Conservation (phyloP, 2,113 vertebrate genomes). For the Tamias sibiricus region DNA sequence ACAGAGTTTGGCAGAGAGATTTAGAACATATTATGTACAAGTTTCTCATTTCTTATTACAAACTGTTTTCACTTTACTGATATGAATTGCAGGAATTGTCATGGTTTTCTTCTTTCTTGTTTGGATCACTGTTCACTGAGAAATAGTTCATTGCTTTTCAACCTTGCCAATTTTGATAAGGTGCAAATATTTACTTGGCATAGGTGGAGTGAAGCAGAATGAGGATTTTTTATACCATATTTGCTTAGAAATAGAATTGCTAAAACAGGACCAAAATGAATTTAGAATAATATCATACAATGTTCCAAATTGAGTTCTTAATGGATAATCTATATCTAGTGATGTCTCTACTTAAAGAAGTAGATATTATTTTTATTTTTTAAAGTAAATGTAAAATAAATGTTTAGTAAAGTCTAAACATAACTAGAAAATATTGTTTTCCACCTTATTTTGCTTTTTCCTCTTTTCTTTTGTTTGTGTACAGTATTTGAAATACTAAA, state of each 20-base stretch:
- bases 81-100: not conserved
- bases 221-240: constrained; percentile 9
- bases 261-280: not conserved
- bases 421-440: not conserved
- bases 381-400: not conserved
- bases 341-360: not conserved
- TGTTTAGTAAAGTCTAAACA: not conserved
- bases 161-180: constrained; percentile 41
- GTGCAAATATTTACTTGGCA: constrained; percentile 44
- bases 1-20: not conserved
- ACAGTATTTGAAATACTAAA: not conserved
- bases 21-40: constrained; percentile 20
- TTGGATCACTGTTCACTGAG: constrained; percentile 8
- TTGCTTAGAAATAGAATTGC: not conserved
- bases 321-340: not conserved
- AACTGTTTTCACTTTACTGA: constrained; percentile 50
- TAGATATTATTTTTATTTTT: not conserved
- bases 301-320: not conserved
- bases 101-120: not conserved
- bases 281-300: constrained; percentile 5
- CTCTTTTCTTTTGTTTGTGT: not conserved
- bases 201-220: not conserved
- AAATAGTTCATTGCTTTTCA: constrained; percentile 49
- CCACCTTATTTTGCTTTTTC: not conserved
- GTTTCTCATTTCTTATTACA: constrained; percentile 52